Evolutionary conservation across 2,888 invertebrate species (phyloP), one percentile per base, ranked within the genome.

Genomic region (Heteromurus nitidus): DNA sequence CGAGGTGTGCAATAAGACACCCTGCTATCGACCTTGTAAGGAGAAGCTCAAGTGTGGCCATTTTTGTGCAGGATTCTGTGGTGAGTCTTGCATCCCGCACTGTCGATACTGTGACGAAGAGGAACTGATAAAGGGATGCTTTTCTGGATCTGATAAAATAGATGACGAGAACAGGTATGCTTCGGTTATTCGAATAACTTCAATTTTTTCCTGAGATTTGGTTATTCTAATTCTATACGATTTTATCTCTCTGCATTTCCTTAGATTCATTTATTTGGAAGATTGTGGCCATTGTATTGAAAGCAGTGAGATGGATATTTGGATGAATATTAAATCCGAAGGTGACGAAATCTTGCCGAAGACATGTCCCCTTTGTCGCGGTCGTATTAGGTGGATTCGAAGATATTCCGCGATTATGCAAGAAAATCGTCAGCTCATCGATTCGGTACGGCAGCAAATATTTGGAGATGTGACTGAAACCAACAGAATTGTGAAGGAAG

Each of bases 1-100:
- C 1, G 83, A 90, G 85, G 86, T 88, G 81, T 91, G 90, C 82
- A 86, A 89, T 67, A 87, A 89, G 26, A 80, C 73, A 9, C 85
- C 86, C 0, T 90, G 90, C 74, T 64, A 88, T 50, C 83, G 87
- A 60, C 88, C 89, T 1, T 90, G 91, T 30, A 55, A 68, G 9
- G 68, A 85, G 76, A 22, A 22, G 22, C 89, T 90, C 0, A 2
- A 42, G 31, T 85, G 85, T 86, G 87, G 88, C 1, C 90, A 90
- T 83, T 74, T 69, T 0, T 89, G 91, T 83, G 86, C 89, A 50
- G 90, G 94, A 9, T 91, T 93, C 65, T 94, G 94, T 89, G 93
- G 93, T n/a, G 94, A 94, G 88, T 90, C 90, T 9, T 94, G 94
- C 88, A 93, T 93, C n/a, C 88, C 88, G 31, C 87, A 91, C 68